Conservation (phyloP, 2,888 invertebrate species). For the Rhingia rostrata region DNA sequence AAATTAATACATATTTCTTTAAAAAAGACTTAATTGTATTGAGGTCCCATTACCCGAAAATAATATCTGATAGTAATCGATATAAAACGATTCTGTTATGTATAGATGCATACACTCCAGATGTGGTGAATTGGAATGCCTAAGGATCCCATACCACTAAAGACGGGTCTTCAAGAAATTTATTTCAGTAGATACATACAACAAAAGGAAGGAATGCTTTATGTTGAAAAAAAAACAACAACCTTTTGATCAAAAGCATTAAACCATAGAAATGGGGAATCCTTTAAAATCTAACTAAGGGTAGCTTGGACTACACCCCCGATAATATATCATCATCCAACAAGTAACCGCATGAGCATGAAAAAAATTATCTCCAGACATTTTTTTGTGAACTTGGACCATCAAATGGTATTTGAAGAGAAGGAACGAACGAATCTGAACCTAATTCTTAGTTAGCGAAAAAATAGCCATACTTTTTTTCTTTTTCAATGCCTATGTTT, state of each 20-base stretch:
- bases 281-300: constrained; percentile 59
- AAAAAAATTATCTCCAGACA: constrained; percentile 54
- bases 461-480: constrained; percentile 45
- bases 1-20: constrained; percentile 52
- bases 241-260: constrained; percentile 61
- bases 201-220: not conserved
- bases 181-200: constrained; percentile 24
- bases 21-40: constrained; percentile 28
- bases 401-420: not conserved
- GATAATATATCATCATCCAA: constrained; percentile 59
- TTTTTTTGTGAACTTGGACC: constrained; percentile 67
- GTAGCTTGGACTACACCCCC: constrained; percentile 34
- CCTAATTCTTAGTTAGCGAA: constrained; percentile 57
- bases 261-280: constrained; percentile 57
- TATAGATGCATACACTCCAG: constrained; percentile 1
- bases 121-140: constrained; percentile 62
- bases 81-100: constrained; percentile 52
- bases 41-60: constrained; percentile 56
- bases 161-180: constrained; percentile 41
- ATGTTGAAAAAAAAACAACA: not conserved
- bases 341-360: constrained; percentile 71
- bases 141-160: constrained; percentile 43
- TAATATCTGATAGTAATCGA: constrained; percentile 37
- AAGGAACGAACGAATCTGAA: constrained; percentile 27
- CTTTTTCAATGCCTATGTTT: constrained; percentile 30